Evolutionary conservation across 2,113 vertebrate genomes (phyloP).

Genomic region (Promerops cafer): DNA sequence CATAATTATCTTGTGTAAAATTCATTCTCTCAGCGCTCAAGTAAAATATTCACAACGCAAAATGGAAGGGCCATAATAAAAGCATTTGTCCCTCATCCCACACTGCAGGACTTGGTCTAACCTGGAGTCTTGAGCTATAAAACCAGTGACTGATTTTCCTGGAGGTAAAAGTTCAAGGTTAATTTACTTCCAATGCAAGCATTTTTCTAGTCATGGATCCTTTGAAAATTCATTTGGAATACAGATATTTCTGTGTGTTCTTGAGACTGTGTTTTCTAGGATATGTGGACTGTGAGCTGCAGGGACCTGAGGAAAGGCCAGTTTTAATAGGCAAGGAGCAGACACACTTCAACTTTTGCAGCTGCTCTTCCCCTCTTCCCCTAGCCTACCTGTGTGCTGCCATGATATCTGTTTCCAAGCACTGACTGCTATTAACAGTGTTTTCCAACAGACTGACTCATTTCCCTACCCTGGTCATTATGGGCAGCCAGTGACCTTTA

Average conservation of each 20-base stretch:
- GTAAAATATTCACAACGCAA: constrained; percentile 15
- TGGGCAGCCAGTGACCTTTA: background rate
- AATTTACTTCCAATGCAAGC: background rate
- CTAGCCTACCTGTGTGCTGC: background rate
- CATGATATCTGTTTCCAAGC: background rate
- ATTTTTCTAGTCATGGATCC: background rate
- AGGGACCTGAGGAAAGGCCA: background rate
- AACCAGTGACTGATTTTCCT: background rate
- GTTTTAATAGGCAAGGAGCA: background rate
- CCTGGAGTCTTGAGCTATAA: background rate
- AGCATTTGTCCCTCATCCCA: background rate
- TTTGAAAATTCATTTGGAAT: background rate
- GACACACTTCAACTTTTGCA: background rate
- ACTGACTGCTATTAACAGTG: background rate
- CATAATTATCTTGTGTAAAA: constrained; percentile 47
- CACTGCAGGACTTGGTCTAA: background rate
- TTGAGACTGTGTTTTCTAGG: background rate
- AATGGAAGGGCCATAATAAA: background rate
- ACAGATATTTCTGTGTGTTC: background rate
- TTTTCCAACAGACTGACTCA: background rate
- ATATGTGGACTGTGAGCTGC: accelerated
- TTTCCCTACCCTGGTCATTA: background rate
- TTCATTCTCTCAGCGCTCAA: background rate
- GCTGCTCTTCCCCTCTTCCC: background rate
- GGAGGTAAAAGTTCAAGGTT: background rate